phyloP scores from a whole-genome alignment of 2,113 vertebrate genomes.

The Hippocampus comes region DNA sequence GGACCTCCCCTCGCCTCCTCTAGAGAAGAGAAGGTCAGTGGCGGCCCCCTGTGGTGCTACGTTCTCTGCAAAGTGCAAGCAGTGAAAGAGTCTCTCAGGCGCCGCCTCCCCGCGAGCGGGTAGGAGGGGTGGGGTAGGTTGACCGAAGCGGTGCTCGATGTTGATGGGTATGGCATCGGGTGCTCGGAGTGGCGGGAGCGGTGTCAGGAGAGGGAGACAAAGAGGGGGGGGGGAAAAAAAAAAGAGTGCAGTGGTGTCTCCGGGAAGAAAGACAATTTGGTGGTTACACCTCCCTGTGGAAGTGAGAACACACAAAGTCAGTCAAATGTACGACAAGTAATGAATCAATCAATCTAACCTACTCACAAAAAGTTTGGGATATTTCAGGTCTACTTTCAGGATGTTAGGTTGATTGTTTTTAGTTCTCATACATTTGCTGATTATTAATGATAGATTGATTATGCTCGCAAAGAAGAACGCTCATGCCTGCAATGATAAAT shows the following conservation, averaged over 20 bases:
- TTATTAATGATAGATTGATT: too few relatives aligned
- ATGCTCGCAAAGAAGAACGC: too few relatives aligned
- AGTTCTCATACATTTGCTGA: too few relatives aligned
- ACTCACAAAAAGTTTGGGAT: background rate
- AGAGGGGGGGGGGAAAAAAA: constrained; percentile 38
- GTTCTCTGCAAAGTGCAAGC: constrained; percentile 75
- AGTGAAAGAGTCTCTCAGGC: constrained; percentile 55
- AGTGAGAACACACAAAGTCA: background rate
- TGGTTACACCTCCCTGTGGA: constrained; percentile 73
- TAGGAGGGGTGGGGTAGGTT: background rate
- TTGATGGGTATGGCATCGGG: background rate
- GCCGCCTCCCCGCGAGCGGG: constrained; percentile 28
- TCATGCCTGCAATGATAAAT: too few relatives aligned
- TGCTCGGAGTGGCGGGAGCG: background rate
- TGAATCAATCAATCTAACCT: background rate
- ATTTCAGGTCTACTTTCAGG: background rate
- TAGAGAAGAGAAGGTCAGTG: background rate
- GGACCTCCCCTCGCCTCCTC: background rate
- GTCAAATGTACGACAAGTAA: background rate
- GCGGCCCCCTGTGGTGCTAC: constrained; percentile 51
- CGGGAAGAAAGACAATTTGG: constrained; percentile 29
- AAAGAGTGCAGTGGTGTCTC: constrained; percentile 61
- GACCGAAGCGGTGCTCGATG: background rate
- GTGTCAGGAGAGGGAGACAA: constrained; percentile 43
- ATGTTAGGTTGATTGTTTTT: background rate